A percentile compares a stretch with the other conserved stretches of the same genome.
phyloP scores from a whole-genome alignment of 1,140 invertebrate species.

The Ridgeia piscesae region DNA sequence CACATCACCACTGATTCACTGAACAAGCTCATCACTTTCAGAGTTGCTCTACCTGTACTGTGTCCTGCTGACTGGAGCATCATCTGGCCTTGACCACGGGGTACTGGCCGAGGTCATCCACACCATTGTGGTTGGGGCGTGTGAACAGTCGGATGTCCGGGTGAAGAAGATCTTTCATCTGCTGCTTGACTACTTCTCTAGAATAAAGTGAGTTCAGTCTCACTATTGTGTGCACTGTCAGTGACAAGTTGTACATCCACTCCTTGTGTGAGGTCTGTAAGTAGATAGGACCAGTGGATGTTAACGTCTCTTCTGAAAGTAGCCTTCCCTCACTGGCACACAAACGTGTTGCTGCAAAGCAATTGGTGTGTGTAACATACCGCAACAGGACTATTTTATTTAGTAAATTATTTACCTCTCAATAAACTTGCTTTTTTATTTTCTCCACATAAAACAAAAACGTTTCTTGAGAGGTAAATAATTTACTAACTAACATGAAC shows the following conservation, averaged over 20 bases:
- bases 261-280: no score
- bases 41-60: not conserved
- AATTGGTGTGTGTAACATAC: no score
- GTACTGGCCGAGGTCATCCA: not conserved
- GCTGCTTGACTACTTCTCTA: not conserved
- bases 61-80: not conserved
- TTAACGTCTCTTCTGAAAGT: not conserved
- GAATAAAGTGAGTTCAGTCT: not conserved
- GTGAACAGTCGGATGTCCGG: not conserved
- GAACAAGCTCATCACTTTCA: not conserved
- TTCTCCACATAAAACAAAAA: no score
- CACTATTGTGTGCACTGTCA: no score
- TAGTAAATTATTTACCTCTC: no score
- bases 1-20: not conserved
- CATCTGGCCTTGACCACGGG: not conserved
- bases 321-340: no score
- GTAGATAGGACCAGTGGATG: not conserved
- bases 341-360: no score
- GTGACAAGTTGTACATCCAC: no score
- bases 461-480: no score
- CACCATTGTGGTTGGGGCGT: not conserved
- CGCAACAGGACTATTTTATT: no score
- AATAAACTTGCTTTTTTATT: no score
- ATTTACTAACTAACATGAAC: no score
- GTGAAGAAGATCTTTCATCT: not conserved